phyloP scores from a whole-genome alignment of 2,888 invertebrate species.

The Notodonta dromedarius region DNA sequence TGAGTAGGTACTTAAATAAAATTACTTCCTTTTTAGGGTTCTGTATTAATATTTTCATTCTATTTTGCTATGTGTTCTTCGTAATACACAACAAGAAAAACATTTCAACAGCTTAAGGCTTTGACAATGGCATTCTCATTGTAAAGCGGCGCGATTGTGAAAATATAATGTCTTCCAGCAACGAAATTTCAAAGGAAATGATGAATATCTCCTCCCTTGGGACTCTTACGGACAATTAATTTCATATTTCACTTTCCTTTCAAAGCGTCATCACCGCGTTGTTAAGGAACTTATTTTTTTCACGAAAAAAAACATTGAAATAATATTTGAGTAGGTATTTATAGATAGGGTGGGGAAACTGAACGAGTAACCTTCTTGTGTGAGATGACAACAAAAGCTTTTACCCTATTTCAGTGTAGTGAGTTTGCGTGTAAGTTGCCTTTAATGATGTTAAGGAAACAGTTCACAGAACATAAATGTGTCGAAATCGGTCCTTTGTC shows the following conservation, averaged over 20 bases:
- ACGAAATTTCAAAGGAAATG: constrained; percentile 20
- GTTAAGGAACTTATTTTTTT: neutral
- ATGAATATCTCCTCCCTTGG: constrained; percentile 15
- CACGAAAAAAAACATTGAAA: neutral
- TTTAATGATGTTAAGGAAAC: neutral
- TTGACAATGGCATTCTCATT: too few relatives aligned
- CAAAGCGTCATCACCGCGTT: neutral
- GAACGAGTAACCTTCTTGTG: neutral
- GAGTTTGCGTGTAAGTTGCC: neutral
- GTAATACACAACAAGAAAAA: too few relatives aligned
- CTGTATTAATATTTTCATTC: too few relatives aligned
- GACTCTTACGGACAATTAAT: constrained; percentile 6
- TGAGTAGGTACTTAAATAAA: too few relatives aligned
- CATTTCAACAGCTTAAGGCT: too few relatives aligned
- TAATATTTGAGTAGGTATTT: neutral
- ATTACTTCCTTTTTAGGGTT: too few relatives aligned
- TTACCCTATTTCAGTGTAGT: neutral
- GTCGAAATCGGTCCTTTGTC: neutral
- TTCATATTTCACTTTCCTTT: constrained; percentile 7
- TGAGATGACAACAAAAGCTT: neutral
- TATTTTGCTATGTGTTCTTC: too few relatives aligned
- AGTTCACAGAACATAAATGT: neutral
- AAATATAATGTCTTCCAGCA: neutral
- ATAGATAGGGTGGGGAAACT: neutral
- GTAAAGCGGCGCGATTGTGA: neutral